Percentiles rank a stretch among this genome's conserved stretches.
These are phyloP conservation scores for Cephonodes hylas DNA, from an alignment of 2,888 invertebrate species.

Conservation along the genomic window DNA sequence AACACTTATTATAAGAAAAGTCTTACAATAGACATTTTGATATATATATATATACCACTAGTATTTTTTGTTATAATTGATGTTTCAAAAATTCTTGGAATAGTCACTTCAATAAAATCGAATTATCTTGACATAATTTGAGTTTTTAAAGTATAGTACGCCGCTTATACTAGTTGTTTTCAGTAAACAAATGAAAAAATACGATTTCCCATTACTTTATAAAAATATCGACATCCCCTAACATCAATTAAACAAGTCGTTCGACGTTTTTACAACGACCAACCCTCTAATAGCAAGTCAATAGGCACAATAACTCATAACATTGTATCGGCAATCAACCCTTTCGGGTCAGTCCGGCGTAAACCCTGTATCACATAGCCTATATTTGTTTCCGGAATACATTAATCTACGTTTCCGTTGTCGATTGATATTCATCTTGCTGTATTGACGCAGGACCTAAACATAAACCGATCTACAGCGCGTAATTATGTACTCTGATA, in stretches of 20 bases:
- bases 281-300: slow-evolving; percentile 1
- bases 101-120: too few relatives aligned
- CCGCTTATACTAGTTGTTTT: too few relatives aligned
- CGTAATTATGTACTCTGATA: neutral
- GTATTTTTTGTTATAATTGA: too few relatives aligned
- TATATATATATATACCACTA: too few relatives aligned
- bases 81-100: too few relatives aligned
- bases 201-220: neutral
- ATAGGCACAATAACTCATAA: slow-evolving; percentile 11
- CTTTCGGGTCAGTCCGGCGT: slow-evolving; percentile 8
- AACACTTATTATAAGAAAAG: too few relatives aligned
- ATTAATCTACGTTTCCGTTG: slow-evolving; percentile 44
- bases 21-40: too few relatives aligned
- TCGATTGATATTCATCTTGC: slow-evolving; percentile 19
- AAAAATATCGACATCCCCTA: too few relatives aligned
- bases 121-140: too few relatives aligned
- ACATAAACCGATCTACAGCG: neutral
- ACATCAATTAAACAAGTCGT: neutral
- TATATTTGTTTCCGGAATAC: slow-evolving; percentile 54
- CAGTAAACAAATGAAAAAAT: neutral
- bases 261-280: neutral
- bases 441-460: neutral
- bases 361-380: slow-evolving; percentile 23
- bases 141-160: too few relatives aligned
- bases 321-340: slow-evolving; percentile 15